Evolutionary conservation across 2,797 vertebrate species (phyloP).

Genomic region (Mus caroli): DNA sequence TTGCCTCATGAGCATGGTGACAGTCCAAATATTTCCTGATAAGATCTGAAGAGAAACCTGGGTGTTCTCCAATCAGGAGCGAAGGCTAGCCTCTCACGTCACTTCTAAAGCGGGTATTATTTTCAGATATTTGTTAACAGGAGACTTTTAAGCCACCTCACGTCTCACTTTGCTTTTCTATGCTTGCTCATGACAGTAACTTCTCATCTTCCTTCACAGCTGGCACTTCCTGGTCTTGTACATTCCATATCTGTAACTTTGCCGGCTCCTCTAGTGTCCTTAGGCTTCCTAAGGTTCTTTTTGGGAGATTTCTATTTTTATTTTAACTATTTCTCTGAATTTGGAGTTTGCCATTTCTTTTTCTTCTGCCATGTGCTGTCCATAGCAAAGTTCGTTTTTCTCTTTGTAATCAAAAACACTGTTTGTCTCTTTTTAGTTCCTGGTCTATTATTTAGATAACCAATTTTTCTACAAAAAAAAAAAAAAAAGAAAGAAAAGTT

Average conservation of each 20-base stretch:
- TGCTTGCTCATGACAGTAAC: not conserved
- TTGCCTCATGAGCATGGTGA: not conserved
- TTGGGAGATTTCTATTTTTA: slow-evolving; percentile 8
- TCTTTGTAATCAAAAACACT: slow-evolving; percentile 23
- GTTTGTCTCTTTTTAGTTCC: slow-evolving; percentile 37
- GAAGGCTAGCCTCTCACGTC: not conserved
- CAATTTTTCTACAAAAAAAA: not conserved
- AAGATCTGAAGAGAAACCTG: not conserved
- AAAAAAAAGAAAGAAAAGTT: slow-evolving; percentile 14
- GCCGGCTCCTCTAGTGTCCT: not conserved
- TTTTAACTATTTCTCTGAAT: slow-evolving; percentile 20
- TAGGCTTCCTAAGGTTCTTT: slow-evolving; percentile 48
- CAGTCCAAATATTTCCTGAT: not conserved
- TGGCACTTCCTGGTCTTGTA: not conserved
- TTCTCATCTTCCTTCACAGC: no score
- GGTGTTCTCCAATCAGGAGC: not conserved
- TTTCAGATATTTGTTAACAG: not conserved
- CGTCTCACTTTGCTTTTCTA: slow-evolving; percentile 25
- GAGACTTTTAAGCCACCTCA: not conserved
- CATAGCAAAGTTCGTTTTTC: not conserved
- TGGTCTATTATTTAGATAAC: not conserved
- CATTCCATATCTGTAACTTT: not conserved
- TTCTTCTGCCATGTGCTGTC: slow-evolving; percentile 8
- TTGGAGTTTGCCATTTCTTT: slow-evolving; percentile 16
- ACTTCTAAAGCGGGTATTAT: not conserved